Base-by-base conservation (phyloP, 2,797 vertebrate species). In the Lepus oiostolus region DNA sequence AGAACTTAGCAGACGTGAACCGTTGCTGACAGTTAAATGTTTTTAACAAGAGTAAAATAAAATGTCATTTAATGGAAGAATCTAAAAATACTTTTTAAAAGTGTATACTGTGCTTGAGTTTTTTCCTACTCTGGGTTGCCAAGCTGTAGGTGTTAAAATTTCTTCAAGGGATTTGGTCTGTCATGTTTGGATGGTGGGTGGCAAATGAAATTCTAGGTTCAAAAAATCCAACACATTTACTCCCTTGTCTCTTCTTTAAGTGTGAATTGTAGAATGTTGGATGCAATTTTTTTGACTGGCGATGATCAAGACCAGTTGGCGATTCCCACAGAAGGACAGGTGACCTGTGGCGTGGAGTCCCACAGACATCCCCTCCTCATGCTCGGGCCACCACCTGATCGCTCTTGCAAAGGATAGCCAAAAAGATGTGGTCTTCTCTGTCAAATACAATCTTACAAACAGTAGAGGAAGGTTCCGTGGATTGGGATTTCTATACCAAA, bases 11-110 rank as follows among this genome's bases (percentile, higher is more conserved):
- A 65, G 65, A 75, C 71, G 26, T 32, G 75, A 95, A 75, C 85
- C 83, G 54, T 75, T 71, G 68, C 79, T 96, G 93, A 82, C 68
- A 88, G 85, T 67, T 93, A 76, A 94, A 65, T 92, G 92, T 91
- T 94, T 93, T 74, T 88, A 90, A 89, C 63, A 85, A 94, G 85
- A 90, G 47, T 87, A 90, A 92, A 87, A 91, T 77, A 88, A 97
- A 96, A 94, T 95, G 83, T 96, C 76, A 75, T 24, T 96, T 96
- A 60, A 71, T 88, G 63, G 58, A 85, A 93, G 76, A 91, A 95
- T 81, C 88, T 93, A 96, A 97, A 96, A 95, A 90, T 95, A 93
- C 90, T 72, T 93, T 72, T 70, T 63, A 9, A 91, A 96, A 95
- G 58, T 32, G 10, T 89, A 35, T 89, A 84, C 84, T 90, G 54